A percentile compares a stretch with the other conserved stretches of the same genome.
Conservation (phyloP, 2,797 vertebrate genomes). For the Argya squamiceps region DNA sequence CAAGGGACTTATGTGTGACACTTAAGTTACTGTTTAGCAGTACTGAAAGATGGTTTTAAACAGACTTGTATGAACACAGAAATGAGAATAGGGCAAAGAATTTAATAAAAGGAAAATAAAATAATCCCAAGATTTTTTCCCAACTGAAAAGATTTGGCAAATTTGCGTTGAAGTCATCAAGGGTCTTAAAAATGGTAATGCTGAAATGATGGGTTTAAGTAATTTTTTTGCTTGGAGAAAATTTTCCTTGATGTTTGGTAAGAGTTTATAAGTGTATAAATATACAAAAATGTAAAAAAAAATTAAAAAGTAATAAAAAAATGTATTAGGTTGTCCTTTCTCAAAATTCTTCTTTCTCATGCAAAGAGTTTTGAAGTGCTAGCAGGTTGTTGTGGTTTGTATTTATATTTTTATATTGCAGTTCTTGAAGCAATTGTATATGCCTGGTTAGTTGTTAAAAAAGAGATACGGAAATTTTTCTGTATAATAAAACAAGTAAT, state of each 20-base stretch:
- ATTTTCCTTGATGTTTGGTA: background rate
- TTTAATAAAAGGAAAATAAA: background rate
- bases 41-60: background rate
- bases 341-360: background rate
- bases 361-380: background rate
- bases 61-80: background rate
- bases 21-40: background rate
- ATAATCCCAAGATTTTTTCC: background rate
- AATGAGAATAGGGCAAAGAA: background rate
- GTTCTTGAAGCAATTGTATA: background rate
- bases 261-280: background rate
- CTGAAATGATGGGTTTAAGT: background rate
- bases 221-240: background rate
- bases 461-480: background rate
- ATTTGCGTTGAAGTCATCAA: background rate
- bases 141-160: background rate
- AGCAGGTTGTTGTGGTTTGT: background rate
- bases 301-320: background rate
- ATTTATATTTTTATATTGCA: background rate
- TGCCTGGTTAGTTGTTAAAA: background rate
- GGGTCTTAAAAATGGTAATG: background rate
- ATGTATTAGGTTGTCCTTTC: background rate
- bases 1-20: background rate
- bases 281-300: accelerated
- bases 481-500: background rate